phyloP scores from a whole-genome alignment of 2,888 invertebrate genomes.

The Pseudeuparius sepicola region DNA sequence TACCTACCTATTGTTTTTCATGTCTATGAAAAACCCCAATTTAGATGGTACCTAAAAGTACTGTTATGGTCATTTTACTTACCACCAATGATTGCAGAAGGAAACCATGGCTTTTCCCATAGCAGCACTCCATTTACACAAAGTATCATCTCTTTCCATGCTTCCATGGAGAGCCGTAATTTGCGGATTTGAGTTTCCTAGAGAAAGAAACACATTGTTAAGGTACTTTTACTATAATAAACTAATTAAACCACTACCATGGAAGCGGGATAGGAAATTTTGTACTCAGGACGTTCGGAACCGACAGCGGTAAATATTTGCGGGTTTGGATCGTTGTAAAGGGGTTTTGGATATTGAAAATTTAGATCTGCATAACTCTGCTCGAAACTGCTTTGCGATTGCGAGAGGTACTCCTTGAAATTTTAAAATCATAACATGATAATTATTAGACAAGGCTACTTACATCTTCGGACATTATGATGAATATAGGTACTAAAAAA shows the following conservation, averaged over 20 bases:
- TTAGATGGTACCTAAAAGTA: no score
- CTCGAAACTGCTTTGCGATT: no score
- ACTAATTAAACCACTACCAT: conserved; percentile 22
- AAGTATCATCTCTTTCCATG: conserved; percentile 66
- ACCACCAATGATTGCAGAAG: conserved; percentile 61
- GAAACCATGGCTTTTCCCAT: conserved; percentile 83
- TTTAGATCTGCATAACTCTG: conserved; percentile 10
- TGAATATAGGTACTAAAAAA: no score
- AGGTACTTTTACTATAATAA: conserved; percentile 6
- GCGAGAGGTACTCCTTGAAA: no score
- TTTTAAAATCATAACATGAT: no score
- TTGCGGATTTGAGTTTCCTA: conserved; percentile 65
- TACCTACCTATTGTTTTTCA: no score
- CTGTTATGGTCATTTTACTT: conserved; percentile 26
- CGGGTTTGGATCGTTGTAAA: no score
- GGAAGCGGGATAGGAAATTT: conserved; percentile 23
- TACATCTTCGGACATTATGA: no score
- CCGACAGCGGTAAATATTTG: no score
- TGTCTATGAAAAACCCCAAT: no score
- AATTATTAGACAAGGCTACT: no score
- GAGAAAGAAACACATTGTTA: conserved; percentile 15
- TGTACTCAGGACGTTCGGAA: conserved; percentile 21
- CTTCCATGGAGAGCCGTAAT: conserved; percentile 60
- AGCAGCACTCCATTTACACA: conserved; percentile 57
- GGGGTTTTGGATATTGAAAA: conserved; percentile 9